These are phyloP conservation scores for Hypselothyrea guttata DNA, from an alignment of 2,888 invertebrate species.

Conservation along the genomic window DNA sequence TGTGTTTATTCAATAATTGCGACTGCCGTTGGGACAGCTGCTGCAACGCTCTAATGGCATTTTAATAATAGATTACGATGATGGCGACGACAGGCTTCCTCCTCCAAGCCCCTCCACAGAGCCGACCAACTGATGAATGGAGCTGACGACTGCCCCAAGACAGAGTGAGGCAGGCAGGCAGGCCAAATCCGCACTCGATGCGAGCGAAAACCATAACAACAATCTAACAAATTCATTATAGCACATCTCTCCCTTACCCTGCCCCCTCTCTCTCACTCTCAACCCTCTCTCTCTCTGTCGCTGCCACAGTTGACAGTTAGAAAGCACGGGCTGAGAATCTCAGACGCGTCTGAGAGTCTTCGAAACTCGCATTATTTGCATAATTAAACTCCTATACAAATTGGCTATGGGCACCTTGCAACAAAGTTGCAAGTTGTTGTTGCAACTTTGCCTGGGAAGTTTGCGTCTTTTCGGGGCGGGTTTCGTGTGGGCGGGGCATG, in stretches of 20 bases:
- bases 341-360: constrained; percentile 29
- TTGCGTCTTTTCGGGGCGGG: too few species aligned
- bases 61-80: constrained; percentile 72
- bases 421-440: constrained; percentile 1
- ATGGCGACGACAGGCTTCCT: constrained; percentile 49
- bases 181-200: constrained; percentile 29
- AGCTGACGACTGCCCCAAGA: constrained; percentile 51
- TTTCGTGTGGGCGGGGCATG: too few species aligned
- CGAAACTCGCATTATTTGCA: constrained; percentile 60
- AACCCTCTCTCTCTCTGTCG: too few species aligned
- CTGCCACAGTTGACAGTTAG: constrained; percentile 73
- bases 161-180: constrained; percentile 65
- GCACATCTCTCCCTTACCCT: too few species aligned
- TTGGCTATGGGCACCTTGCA: constrained; percentile 31
- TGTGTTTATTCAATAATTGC: constrained; percentile 66
- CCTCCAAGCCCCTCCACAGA: constrained; percentile 30
- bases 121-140: constrained; percentile 37
- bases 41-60: constrained; percentile 69
- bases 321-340: constrained; percentile 50
- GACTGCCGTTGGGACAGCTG: constrained; percentile 66
- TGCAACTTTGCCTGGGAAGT: constrained; percentile 25
- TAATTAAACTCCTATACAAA: constrained; percentile 71
- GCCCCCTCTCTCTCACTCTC: too few species aligned
- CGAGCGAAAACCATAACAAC: constrained; percentile 1
- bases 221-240: constrained; percentile 20